Evolutionary conservation across 2,797 vertebrate genomes (phyloP).

Genomic region (Aeoliscus strigatus): DNA sequence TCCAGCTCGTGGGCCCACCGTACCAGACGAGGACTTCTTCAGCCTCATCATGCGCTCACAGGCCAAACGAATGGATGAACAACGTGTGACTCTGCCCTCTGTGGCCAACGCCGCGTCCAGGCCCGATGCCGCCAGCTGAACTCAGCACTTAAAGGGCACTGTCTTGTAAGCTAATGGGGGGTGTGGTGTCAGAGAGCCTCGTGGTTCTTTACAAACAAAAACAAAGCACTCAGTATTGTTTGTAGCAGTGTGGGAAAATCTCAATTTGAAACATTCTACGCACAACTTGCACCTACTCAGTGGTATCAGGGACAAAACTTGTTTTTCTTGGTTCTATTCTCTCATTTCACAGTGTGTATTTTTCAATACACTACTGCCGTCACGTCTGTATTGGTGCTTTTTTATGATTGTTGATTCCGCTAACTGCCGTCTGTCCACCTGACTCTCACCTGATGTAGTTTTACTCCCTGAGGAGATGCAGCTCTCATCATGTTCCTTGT

Average conservation of each 20-base stretch:
- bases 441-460: conserved; percentile 7
- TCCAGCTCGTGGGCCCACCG: conserved; percentile 81
- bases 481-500: conserved; percentile 35
- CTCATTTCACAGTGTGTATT: conserved; percentile 54
- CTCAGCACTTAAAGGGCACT: conserved; percentile 26
- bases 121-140: conserved; percentile 36
- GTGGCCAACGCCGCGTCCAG: conserved; percentile 57
- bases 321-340: conserved; percentile 30
- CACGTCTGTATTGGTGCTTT: conserved; percentile 59
- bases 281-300: conserved; percentile 26
- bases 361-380: conserved; percentile 52
- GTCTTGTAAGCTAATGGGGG: too few relatives aligned
- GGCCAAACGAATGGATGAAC: conserved; percentile 95
- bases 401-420: conserved; percentile 30
- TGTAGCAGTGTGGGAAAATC: conserved; percentile 19
- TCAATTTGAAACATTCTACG: conserved; percentile 26
- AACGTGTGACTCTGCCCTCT: conserved; percentile 86
- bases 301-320: conserved; percentile 43
- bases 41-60: conserved; percentile 95
- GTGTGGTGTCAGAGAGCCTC: too few relatives aligned
- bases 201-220: too few relatives aligned
- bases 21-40: conserved; percentile 97
- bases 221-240: conserved; percentile 49
- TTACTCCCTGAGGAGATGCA: conserved; percentile 15
- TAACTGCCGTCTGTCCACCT: conserved; percentile 38